Percentiles rank a stretch among this genome's conserved stretches.
Evolutionary conservation across 2,113 vertebrate species (phyloP).

Genomic region (Nesospiza acunhae): DNA sequence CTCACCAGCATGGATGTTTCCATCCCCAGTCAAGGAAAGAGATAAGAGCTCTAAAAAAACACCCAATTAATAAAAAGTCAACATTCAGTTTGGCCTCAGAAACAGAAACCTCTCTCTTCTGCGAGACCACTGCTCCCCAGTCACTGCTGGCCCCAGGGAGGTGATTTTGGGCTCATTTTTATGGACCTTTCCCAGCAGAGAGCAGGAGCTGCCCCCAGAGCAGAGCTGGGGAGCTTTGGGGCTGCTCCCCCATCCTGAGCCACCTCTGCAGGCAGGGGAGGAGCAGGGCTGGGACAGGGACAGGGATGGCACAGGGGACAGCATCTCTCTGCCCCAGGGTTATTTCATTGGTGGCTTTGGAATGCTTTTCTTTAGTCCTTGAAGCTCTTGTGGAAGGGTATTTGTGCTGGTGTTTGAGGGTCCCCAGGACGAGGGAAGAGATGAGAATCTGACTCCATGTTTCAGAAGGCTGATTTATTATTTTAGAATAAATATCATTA

Average conservation of each 20-base stretch:
- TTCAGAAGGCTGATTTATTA: too few relatives aligned
- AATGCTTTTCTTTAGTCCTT: neutral
- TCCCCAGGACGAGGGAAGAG: too few relatives aligned
- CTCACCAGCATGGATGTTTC: slow-evolving; percentile 17
- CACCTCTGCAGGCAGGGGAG: fast-evolving
- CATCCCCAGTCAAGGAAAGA: neutral
- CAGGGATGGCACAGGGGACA: neutral
- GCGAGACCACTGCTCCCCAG: neutral
- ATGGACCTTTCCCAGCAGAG: neutral
- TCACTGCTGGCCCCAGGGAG: neutral
- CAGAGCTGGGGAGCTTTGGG: neutral
- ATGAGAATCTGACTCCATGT: too few relatives aligned
- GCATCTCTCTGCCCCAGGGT: neutral
- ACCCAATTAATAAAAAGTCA: neutral
- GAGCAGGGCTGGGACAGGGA: too few relatives aligned
- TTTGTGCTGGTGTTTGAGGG: too few relatives aligned
- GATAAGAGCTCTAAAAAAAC: neutral
- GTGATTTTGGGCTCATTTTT: neutral
- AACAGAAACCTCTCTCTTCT: neutral
- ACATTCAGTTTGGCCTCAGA: slow-evolving; percentile 35
- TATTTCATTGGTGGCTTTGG: neutral
- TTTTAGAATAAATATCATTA: too few relatives aligned
- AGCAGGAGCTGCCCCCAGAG: neutral
- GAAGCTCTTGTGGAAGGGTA: neutral
- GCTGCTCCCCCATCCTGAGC: neutral